phyloP scores from a whole-genome alignment of 1,140 invertebrate species.

The Zaprionus kolodkinae region DNA sequence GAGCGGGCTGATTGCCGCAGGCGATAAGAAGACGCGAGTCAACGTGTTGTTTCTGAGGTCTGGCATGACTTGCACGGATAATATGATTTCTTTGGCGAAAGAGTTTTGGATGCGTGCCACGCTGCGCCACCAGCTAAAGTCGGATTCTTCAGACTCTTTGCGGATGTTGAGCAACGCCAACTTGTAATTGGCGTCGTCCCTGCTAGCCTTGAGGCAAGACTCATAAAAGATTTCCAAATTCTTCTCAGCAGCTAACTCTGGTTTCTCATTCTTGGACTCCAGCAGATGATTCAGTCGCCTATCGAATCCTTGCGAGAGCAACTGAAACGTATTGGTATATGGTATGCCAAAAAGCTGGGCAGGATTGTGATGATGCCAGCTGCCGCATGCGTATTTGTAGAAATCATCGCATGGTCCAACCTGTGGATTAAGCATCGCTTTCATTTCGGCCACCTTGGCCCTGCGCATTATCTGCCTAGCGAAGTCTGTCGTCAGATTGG shows the following conservation, averaged over 20 bases:
- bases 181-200: constrained; percentile 54
- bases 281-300: constrained; percentile 46
- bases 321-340: constrained; percentile 61
- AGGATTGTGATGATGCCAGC: constrained; percentile 85
- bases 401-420: constrained; percentile 87
- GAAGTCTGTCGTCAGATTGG: constrained; percentile 55
- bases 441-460: constrained; percentile 70
- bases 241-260: constrained; percentile 33
- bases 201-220: constrained; percentile 48
- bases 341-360: constrained; percentile 51
- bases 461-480: constrained; percentile 55
- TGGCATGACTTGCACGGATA: constrained; percentile 54
- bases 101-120: constrained; percentile 61
- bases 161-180: constrained; percentile 50
- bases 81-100: constrained; percentile 57
- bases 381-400: constrained; percentile 88
- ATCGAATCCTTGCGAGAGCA: constrained; percentile 59
- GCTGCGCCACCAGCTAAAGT: constrained; percentile 69
- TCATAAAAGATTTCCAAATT: constrained; percentile 66
- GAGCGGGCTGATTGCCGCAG: constrained; percentile 12
- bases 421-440: constrained; percentile 83
- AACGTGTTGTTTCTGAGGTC: constrained; percentile 55
- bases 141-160: constrained; percentile 46
- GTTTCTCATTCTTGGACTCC: constrained; percentile 23
- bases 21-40: constrained; percentile 58